These are phyloP conservation scores for Drosophila teissieri DNA, from an alignment of 1,140 invertebrate genomes.

Conservation along the genomic window DNA sequence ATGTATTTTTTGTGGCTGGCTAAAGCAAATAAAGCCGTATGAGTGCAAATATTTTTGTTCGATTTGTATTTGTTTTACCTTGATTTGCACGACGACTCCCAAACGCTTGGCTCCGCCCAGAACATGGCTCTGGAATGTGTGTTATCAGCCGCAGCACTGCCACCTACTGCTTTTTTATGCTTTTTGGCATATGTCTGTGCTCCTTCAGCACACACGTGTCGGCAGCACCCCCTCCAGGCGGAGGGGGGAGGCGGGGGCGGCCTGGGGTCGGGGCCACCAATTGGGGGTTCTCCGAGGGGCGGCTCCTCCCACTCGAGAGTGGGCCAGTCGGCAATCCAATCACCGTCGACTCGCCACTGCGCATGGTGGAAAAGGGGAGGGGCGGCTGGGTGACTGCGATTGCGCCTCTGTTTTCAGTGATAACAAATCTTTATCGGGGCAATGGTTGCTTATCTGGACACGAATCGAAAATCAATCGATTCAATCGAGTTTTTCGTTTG, in stretches of 20 bases:
- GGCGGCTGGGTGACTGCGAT: conserved; percentile 47
- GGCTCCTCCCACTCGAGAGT: conserved; percentile 66
- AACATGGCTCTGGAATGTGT: conserved; percentile 58
- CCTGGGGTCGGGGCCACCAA: conserved; percentile 45
- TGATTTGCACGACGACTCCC: conserved; percentile 60
- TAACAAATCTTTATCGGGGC: conserved; percentile 82
- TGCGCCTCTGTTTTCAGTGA: conserved; percentile 83
- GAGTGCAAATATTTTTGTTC: conserved; percentile 75
- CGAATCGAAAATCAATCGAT: conserved; percentile 76
- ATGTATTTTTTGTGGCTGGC: conserved; percentile 37
- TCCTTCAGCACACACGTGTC: conserved; percentile 42
- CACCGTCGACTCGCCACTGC: conserved; percentile 68
- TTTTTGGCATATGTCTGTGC: conserved; percentile 56
- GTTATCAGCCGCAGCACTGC: conserved; percentile 36
- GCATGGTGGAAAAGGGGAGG: conserved; percentile 55
- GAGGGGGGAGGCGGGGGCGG: too few species aligned
- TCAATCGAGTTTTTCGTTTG: conserved; percentile 74
- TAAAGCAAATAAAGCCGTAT: conserved; percentile 51
- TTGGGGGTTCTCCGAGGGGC: conserved; percentile 43
- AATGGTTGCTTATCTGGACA: conserved; percentile 77
- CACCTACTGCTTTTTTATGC: conserved; percentile 5
- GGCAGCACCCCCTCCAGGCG: conserved; percentile 8
- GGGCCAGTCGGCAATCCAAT: conserved; percentile 60
- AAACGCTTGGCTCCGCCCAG: conserved; percentile 56
- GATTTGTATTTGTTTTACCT: conserved; percentile 82